Base-by-base conservation (phyloP, 1,140 invertebrate genomes). In the Phymastichus coffea region DNA sequence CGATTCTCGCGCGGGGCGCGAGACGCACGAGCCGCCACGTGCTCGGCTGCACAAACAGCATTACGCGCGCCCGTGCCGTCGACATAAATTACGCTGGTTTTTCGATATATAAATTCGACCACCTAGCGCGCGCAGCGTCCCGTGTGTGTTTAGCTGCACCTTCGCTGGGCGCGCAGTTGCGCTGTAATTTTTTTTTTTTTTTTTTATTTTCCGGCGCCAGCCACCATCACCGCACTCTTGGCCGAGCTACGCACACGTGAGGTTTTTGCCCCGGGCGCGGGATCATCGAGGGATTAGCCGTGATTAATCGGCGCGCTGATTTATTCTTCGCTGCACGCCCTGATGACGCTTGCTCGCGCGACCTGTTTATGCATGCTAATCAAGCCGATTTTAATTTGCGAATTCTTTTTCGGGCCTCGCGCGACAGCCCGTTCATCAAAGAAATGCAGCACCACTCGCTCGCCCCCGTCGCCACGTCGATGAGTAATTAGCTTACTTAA, bases 61-160 rank as follows among this genome's bases (percentile, higher is more conserved):
- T 69, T 69, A 72, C 69, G 70, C 68, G 68, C 63, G 67, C 68
- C 63, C 53, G 63, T 63, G 63, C 64, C 15, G 33, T 15, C 58
- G 61, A 72, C 69, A 68, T 70, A 70, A 72, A 72, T 72, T 72
- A 70, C 67, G 53, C 47, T 56, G 57, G 63, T 55, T 67, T n/a
- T 67, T 70, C 14, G 65, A 70, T 71, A 71, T 68, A 59, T 30
- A 19, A 10, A 9, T 40, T 20, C 63, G 65, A 64, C 67, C 66
- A 67, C 67, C 69, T 63, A 57, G 66, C 23, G n/a, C 43, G 64
- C 59, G 37, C 66, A n/a, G 26, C 52, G 30, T 14, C 3, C 15
- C 41, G 19, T 33, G 20, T 46, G 10, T 43, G 25, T 33, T 15
- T 28, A 37, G 33, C 30, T 38, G 40, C 25, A 23, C 41, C 19